Conservation (phyloP, 2,797 vertebrate genomes). For the Tadarida brasiliensis region DNA sequence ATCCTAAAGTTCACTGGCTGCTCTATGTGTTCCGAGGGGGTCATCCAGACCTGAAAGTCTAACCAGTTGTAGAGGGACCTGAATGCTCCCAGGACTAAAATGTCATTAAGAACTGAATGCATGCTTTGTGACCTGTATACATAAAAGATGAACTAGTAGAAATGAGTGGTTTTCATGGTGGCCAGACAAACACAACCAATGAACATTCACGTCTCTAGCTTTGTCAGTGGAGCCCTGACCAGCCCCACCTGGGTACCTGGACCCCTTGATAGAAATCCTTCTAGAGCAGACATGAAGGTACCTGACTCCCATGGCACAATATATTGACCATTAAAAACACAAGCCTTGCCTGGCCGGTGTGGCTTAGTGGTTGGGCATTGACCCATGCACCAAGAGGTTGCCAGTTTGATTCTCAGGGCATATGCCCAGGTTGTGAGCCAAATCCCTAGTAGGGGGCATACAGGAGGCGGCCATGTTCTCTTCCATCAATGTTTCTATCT, state of each 20-base stretch:
- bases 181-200: background rate
- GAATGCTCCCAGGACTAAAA: background rate
- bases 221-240: background rate
- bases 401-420: too few species aligned
- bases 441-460: too few species aligned
- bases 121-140: background rate
- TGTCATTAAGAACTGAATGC: background rate
- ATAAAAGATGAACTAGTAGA: background rate
- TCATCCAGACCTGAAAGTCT: background rate
- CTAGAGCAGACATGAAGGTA: background rate
- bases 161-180: background rate
- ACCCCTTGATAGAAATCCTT: background rate
- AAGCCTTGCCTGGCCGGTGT: background rate
- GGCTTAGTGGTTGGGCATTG: too few species aligned
- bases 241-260: background rate
- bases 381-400: too few species aligned
- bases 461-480: too few species aligned
- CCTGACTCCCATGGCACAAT: background rate
- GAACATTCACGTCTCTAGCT: background rate
- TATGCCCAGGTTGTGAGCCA: too few species aligned
- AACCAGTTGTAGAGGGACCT: background rate
- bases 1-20: background rate
- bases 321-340: background rate
- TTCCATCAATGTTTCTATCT: too few species aligned
- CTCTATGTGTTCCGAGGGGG: conserved; percentile 13